These are phyloP conservation scores for Tetragnatha versicolor DNA, from an alignment of 1,140 invertebrate species.

Conservation along the genomic window DNA sequence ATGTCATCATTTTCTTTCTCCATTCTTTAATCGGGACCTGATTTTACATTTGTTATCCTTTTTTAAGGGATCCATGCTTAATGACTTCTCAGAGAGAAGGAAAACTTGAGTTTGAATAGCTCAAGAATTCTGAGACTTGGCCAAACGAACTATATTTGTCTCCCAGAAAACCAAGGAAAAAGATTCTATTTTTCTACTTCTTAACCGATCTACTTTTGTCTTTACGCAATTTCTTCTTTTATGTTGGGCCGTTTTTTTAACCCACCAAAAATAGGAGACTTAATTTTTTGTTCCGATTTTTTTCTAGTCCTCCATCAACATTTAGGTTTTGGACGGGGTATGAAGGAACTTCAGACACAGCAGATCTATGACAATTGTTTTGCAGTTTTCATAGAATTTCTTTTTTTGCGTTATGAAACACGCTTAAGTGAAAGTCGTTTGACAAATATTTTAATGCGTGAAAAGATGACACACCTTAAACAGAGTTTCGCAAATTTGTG, in stretches of 20 bases:
- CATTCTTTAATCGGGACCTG: conserved; percentile 2
- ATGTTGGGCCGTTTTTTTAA: conserved; percentile 49
- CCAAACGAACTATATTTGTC: conserved; percentile 49
- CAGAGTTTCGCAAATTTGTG: too few species aligned
- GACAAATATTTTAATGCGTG: too few species aligned
- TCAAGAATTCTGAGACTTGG: conserved; percentile 35
- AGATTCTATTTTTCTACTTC: conserved; percentile 49
- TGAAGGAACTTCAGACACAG: too few species aligned
- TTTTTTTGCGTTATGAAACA: too few species aligned
- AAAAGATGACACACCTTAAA: too few species aligned
- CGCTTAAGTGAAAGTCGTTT: too few species aligned
- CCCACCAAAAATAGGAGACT: conserved; percentile 28
- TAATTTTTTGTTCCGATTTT: background rate
- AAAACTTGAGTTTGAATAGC: background rate
- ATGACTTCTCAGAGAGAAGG: background rate
- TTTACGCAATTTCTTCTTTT: conserved; percentile 32
- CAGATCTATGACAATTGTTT: conserved; percentile 1
- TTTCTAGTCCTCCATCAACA: background rate
- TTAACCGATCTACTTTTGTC: conserved; percentile 52
- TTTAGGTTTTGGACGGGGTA: too few species aligned
- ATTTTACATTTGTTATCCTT: background rate
- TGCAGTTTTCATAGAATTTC: too few species aligned
- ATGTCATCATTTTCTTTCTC: background rate
- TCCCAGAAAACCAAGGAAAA: conserved; percentile 16
- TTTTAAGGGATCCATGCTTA: conserved; percentile 4